These are phyloP conservation scores for Armadillidium nasatum DNA, from an alignment of 1,140 invertebrate species.

Conservation along the genomic window DNA sequence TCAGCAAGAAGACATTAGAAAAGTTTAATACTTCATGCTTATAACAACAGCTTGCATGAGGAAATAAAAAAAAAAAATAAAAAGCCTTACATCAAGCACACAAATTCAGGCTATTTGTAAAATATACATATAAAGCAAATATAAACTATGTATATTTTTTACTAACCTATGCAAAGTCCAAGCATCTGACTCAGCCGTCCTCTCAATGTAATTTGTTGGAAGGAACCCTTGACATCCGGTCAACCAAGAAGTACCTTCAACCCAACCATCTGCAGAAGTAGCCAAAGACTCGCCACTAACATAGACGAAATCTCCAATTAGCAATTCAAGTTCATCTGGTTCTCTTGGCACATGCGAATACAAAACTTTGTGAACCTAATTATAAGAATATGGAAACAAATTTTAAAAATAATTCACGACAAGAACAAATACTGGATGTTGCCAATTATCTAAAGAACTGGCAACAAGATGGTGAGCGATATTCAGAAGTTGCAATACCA, in stretches of 20 bases:
- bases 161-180: constrained; percentile 81
- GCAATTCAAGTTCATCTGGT: constrained; percentile 75
- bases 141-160: too few relatives aligned
- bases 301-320: constrained; percentile 80
- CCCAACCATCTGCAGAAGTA: constrained; percentile 75
- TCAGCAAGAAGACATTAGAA: too few relatives aligned
- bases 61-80: too few relatives aligned
- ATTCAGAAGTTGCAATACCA: too few relatives aligned
- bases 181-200: constrained; percentile 78
- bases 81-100: too few relatives aligned
- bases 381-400: not conserved
- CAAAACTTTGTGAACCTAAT: constrained; percentile 71
- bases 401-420: too few relatives aligned
- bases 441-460: too few relatives aligned
- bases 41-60: too few relatives aligned
- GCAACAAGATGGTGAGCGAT: too few relatives aligned
- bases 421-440: too few relatives aligned
- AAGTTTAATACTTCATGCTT: too few relatives aligned
- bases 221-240: constrained; percentile 69
- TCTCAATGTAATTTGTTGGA: constrained; percentile 72
- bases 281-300: constrained; percentile 66
- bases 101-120: too few relatives aligned
- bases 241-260: constrained; percentile 78
- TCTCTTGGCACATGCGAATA: constrained; percentile 70
- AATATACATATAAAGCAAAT: not conserved